Evolutionary conservation across 2,113 vertebrate genomes (phyloP).

Genomic region (Egretta garzetta): DNA sequence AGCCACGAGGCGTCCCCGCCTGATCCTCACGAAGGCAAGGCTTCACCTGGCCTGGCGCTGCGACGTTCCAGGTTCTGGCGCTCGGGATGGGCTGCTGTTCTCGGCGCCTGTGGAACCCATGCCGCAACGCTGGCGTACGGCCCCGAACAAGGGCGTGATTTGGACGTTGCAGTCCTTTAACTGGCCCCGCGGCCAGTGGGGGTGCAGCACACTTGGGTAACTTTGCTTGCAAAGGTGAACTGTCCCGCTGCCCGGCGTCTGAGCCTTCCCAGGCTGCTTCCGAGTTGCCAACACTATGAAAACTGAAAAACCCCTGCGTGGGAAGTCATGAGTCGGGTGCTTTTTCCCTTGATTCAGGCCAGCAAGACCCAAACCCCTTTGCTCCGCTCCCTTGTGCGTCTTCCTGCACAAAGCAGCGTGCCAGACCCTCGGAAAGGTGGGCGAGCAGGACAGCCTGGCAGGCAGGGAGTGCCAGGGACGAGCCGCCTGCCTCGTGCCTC

Average conservation of each 20-base stretch:
- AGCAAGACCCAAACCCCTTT: neutral
- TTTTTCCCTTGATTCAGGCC: neutral
- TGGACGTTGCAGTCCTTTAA: neutral
- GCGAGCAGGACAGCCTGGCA: neutral
- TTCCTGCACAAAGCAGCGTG: neutral
- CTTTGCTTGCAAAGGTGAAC: neutral
- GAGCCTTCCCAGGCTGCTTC: neutral
- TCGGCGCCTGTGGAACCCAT: neutral
- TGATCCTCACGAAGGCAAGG: neutral
- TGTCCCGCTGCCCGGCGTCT: neutral
- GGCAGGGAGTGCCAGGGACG: neutral
- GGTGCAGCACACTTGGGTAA: neutral
- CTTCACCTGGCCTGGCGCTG: neutral
- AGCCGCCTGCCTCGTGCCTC: neutral
- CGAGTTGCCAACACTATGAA: neutral
- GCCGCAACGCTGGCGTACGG: neutral
- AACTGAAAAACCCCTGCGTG: neutral
- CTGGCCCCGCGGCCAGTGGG: neutral
- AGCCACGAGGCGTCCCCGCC: neutral
- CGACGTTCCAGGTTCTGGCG: neutral
- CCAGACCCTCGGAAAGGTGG: neutral
- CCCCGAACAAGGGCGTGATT: fast-evolving
- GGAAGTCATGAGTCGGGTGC: neutral
- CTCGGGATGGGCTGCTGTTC: neutral
- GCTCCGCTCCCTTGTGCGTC: neutral